phyloP scores from a whole-genome alignment of 2,113 vertebrate genomes.

The Periophthalmodon schlosseri region DNA sequence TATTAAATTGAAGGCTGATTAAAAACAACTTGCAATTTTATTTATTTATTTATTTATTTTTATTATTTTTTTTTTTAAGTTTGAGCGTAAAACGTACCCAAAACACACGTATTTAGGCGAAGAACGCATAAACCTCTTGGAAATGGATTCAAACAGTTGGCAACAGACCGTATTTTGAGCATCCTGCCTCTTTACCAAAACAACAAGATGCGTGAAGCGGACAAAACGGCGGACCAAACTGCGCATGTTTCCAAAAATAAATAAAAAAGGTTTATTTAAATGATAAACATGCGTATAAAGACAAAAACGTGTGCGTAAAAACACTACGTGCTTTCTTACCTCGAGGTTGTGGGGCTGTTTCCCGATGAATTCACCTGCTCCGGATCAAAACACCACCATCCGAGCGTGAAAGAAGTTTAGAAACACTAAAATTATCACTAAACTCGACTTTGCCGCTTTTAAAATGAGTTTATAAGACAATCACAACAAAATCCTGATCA shows the following conservation, averaged over 20 bases:
- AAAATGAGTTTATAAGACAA: background rate
- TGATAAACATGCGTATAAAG: background rate
- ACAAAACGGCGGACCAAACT: too few species aligned
- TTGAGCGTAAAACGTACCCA: too few species aligned
- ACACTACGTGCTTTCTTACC: background rate
- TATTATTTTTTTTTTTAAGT: too few species aligned
- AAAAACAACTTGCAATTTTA: background rate
- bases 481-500: background rate
- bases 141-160: too few species aligned
- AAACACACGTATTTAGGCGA: too few species aligned
- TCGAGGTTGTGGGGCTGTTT: background rate
- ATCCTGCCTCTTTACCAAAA: background rate
- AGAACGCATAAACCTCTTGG: background rate
- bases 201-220: too few species aligned
- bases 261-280: background rate
- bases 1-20: background rate
- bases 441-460: background rate
- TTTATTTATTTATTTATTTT: too few species aligned
- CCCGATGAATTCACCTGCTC: conserved; percentile 4
- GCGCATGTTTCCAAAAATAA: too few species aligned
- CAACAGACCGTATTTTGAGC: too few species aligned
- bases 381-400: conserved; percentile 1
- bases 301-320: background rate
- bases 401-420: background rate
- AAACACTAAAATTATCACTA: background rate